Conservation (phyloP, 2,113 vertebrate genomes). For the Neotoma lepida region DNA sequence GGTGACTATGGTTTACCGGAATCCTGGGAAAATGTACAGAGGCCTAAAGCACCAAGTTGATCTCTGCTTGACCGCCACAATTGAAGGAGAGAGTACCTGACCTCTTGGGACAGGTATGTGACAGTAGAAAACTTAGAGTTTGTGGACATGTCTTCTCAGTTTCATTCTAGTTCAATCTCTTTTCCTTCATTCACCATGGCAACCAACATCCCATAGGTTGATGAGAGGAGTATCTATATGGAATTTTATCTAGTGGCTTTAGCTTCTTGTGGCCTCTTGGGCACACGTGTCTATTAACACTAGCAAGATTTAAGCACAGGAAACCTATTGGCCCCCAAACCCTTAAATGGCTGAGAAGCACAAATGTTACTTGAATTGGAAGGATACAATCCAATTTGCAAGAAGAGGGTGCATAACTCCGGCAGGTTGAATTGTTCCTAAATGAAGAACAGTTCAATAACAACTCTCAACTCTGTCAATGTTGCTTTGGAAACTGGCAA, state of each 20-base stretch:
- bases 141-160: not conserved
- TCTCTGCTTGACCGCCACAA: not conserved
- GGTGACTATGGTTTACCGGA: not conserved
- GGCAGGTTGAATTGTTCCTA: not conserved
- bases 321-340: not conserved
- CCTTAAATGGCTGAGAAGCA: not conserved
- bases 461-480: not conserved
- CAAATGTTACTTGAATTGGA: not conserved
- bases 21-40: not conserved
- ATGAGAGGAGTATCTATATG: not conserved
- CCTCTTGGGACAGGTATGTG: not conserved
- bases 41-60: fast-evolving
- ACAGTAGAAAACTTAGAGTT: not conserved
- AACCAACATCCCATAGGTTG: not conserved
- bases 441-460: not conserved
- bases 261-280: not conserved
- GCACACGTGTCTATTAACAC: not conserved
- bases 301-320: not conserved
- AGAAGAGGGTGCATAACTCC: not conserved
- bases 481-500: not conserved
- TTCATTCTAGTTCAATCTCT: not conserved
- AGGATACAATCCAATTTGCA: not conserved
- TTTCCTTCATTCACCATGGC: not conserved
- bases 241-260: not conserved
- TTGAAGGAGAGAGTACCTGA: not conserved